These are phyloP conservation scores for Anthopleura sola DNA, from an alignment of 64 coral and sea anemone species.

Conservation along the genomic window DNA sequence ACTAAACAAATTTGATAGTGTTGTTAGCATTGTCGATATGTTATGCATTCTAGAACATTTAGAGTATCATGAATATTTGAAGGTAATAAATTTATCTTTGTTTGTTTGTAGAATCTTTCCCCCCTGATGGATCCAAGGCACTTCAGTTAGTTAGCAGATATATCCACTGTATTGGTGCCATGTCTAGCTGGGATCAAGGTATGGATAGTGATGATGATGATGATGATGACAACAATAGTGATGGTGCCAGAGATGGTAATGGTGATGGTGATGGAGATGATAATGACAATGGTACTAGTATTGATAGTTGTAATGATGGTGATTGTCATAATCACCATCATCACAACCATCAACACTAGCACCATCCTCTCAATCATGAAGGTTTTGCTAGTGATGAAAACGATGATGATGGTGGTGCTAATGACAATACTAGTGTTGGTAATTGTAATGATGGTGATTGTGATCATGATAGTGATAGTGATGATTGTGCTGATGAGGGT, in stretches of 20 bases:
- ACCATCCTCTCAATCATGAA: too few species aligned
- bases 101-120: conserved; percentile 51
- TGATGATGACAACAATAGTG: background rate
- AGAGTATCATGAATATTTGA: background rate
- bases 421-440: too few species aligned
- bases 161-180: conserved; percentile 49
- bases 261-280: background rate
- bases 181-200: conserved; percentile 83
- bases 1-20: too few species aligned
- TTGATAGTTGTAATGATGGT: too few species aligned
- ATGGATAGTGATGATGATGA: background rate
- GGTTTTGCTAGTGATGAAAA: background rate
- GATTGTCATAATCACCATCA: too few species aligned
- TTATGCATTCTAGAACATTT: too few species aligned
- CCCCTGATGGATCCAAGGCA: conserved; percentile 37
- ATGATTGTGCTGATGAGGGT: background rate
- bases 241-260: background rate
- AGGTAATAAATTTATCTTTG: background rate
- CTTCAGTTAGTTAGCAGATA: conserved; percentile 61
- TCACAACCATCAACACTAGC: too few species aligned
- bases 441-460: too few species aligned
- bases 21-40: too few species aligned
- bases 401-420: background rate
- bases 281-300: too few species aligned
- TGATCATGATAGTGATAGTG: too few species aligned